Base-by-base conservation (phyloP, 2,888 invertebrate genomes). In the Ophion ellenae region DNA sequence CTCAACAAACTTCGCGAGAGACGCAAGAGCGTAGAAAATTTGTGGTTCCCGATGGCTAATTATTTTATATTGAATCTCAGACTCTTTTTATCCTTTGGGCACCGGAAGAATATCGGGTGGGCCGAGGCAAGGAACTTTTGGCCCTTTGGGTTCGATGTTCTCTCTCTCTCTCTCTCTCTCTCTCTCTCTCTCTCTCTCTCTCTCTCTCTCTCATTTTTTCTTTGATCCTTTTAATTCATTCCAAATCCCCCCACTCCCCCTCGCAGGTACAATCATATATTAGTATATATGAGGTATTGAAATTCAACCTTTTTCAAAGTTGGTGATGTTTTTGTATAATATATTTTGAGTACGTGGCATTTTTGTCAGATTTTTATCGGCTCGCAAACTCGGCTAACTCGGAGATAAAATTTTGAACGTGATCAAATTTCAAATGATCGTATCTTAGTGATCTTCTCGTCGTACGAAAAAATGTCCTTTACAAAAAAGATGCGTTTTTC, bases 31-130 rank as follows among this genome's bases (percentile, higher is more conserved):
- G 83, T 85, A 84, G 79, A 83, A 89, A 90, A 90, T 90, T 90
- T 86, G 87, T 83, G 89, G 87, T 81, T 89, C 84, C 77, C 81
- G 85, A 87, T 89, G 86, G 84, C 81, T 90, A 89, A 90, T 90
- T 90, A 88, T 90, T 90, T 88, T 82, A 87, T 88, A 90, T 90
- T 89, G 87, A 89, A 90, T 90, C 82, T 82, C 80, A 36, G 24
- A 14, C 3, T 53, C 53, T 53, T 53, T 67, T 45, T 77, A 11
- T 36, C 40, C 32, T 66, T 10, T 67, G 66, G 71, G 83, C 79
- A 67, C 81, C 78, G 83, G 86, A 86, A 76, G 85, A 85, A 79
- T 66, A 66, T 75, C 79, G 71, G 82, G 79, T 61, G 57, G 64
- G 71, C 82, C 77, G 73, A 70, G 28, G 32, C 32, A 9, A 45